Percentiles rank a stretch among this genome's conserved stretches.
Evolutionary conservation across 2,888 invertebrate genomes (phyloP).

Genomic region (Microplitis deprimator): DNA sequence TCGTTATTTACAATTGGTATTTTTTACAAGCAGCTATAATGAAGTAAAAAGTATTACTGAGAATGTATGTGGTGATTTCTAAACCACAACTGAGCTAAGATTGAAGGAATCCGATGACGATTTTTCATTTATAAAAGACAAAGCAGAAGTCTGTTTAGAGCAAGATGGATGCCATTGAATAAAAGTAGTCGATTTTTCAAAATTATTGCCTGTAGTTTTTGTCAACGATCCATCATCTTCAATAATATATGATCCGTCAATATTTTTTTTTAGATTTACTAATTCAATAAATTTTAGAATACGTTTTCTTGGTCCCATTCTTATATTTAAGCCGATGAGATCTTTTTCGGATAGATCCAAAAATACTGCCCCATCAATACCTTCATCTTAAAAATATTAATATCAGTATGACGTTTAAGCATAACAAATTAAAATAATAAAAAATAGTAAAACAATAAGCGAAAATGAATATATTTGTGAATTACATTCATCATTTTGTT

Average conservation of each 20-base stretch:
- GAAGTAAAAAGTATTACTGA: neutral
- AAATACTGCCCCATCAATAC: constrained; percentile 5
- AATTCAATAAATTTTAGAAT: neutral
- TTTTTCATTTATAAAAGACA: neutral
- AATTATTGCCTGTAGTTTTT: neutral
- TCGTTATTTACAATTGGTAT: neutral
- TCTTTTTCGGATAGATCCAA: constrained; percentile 5
- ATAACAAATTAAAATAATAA: no score
- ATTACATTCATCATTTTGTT: no score
- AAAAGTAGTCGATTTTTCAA: neutral
- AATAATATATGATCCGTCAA: neutral
- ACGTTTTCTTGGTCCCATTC: constrained; percentile 11
- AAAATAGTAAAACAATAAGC: no score
- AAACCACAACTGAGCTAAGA: neutral
- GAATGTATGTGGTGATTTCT: neutral
- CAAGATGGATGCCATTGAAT: neutral
- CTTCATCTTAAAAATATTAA: neutral
- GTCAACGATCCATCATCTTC: neutral
- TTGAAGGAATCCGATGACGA: neutral
- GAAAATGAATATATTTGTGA: no score
- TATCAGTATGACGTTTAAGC: no score
- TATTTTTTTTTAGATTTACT: neutral
- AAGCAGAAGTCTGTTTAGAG: neutral
- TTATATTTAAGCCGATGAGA: neutral
- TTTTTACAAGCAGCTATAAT: neutral